Base-by-base conservation (phyloP, 23 tunicate species). In the Oikopleura dioica region DNA sequence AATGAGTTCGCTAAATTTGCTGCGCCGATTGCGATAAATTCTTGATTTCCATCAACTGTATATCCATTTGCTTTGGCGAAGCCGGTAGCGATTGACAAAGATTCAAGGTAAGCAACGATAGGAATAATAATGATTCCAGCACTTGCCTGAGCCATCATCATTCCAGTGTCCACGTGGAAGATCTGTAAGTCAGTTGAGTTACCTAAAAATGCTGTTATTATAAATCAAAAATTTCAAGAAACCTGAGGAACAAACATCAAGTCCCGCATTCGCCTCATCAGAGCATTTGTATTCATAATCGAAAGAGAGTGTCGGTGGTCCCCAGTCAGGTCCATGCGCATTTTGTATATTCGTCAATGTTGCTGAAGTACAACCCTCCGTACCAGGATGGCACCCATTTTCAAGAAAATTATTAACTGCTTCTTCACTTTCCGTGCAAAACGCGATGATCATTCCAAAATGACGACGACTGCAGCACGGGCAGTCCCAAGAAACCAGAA, bases 11-110 rank as follows among this genome's bases (percentile, higher is more conserved):
- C 12, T 28, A 86, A 79, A 50, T 87, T 87, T 4, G 84, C 75
- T 1, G 78, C 72, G 0, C 95, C 95, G 36, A 87, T 80, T 12
- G 95, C 81, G 24, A 87, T 50, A 0, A 87, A 59, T 51, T 87
- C 95, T 78, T 87, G 95, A 0, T 81, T 76, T 0, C 85, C 59
- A 37, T 81, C 81, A 1, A 86, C 87, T 76, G 78, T 77, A 80
- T 87, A 87, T 24, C 75, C 59, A 38, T 83, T 83, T 76, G 80
- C 80, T n/a, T 83, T 51, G 1, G 83, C 95, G 26, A 63, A 63
- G 33, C 72, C 72, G 16, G 2, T 63, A 63, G 33, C 29, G 26
- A 63, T 63, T 63, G 55, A 44, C 9, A 44, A 9, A 9, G 55
- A 44, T 44, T 44, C 55, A 44, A 44, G 55, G 21, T 44, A 44